These are phyloP conservation scores for Pseudorectes ferrugineus DNA, from an alignment of 2,113 vertebrate species.

Conservation along the genomic window DNA sequence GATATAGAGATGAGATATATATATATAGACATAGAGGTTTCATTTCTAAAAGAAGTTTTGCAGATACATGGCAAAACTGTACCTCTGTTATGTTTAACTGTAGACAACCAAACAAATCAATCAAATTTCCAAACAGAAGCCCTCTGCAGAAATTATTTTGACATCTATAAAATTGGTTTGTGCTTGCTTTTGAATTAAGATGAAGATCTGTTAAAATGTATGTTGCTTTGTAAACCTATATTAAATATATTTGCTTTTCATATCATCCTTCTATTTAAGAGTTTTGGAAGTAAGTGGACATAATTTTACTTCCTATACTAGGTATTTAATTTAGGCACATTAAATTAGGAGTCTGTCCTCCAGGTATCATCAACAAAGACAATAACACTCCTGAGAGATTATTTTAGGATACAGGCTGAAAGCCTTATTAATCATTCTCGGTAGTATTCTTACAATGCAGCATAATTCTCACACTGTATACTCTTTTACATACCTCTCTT, in stretches of 20 bases:
- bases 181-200: slow-evolving; percentile 16
- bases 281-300: not conserved
- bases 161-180: not conserved
- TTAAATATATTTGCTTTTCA: not conserved
- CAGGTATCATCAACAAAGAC: not conserved
- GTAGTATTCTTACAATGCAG: not conserved
- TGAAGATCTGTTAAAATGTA: not conserved
- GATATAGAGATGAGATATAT: not conserved
- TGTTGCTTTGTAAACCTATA: not conserved
- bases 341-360: not conserved
- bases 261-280: not conserved
- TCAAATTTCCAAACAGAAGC: not conserved
- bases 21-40: not conserved
- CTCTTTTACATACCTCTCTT: not conserved
- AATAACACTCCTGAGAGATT: not conserved
- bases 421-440: not conserved
- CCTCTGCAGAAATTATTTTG: not conserved
- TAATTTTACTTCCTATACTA: not conserved
- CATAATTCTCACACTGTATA: not conserved
- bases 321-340: not conserved
- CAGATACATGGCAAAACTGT: not conserved
- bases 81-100: not conserved
- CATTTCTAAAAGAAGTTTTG: not conserved
- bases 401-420: not conserved
- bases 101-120: not conserved